phyloP scores from a whole-genome alignment of 2,797 vertebrate genomes.

The Sebastolobus alascanus region DNA sequence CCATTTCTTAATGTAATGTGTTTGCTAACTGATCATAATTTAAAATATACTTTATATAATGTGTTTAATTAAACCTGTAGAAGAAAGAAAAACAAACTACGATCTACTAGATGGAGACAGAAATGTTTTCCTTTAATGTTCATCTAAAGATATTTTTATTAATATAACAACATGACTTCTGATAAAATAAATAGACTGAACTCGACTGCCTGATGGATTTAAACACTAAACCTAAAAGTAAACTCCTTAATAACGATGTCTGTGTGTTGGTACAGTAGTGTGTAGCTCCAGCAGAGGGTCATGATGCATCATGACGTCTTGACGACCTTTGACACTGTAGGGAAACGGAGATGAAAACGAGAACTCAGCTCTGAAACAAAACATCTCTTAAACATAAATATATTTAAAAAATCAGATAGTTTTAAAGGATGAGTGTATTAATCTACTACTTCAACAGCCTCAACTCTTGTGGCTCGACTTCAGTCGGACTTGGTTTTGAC shows the following conservation, averaged over 20 bases:
- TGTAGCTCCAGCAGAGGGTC: slow-evolving; percentile 19
- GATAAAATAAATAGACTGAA: slow-evolving; percentile 28
- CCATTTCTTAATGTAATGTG: too few relatives aligned
- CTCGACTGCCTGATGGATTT: not conserved
- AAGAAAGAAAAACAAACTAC: not conserved
- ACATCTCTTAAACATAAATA: not conserved
- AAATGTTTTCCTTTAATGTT: slow-evolving; percentile 11
- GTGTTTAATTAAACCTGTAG: not conserved
- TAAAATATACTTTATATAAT: too few relatives aligned
- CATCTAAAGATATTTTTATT: not conserved
- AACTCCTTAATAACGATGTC: not conserved
- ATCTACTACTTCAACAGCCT: too few relatives aligned
- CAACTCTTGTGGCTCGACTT: too few relatives aligned
- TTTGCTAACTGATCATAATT: too few relatives aligned
- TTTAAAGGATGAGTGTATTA: too few relatives aligned
- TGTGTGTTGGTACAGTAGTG: slow-evolving; percentile 17
- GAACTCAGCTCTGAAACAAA: not conserved
- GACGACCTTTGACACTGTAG: slow-evolving; percentile 40
- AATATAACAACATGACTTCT: not conserved
- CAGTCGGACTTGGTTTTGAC: too few relatives aligned
- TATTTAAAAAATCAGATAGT: not conserved
- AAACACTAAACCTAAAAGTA: too few relatives aligned
- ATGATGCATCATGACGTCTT: slow-evolving; percentile 12
- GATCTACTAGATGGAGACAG: too few relatives aligned
- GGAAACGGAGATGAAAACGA: not conserved